Conservation (phyloP, 1,140 invertebrate species). For the Hydropsyche tenuis region DNA sequence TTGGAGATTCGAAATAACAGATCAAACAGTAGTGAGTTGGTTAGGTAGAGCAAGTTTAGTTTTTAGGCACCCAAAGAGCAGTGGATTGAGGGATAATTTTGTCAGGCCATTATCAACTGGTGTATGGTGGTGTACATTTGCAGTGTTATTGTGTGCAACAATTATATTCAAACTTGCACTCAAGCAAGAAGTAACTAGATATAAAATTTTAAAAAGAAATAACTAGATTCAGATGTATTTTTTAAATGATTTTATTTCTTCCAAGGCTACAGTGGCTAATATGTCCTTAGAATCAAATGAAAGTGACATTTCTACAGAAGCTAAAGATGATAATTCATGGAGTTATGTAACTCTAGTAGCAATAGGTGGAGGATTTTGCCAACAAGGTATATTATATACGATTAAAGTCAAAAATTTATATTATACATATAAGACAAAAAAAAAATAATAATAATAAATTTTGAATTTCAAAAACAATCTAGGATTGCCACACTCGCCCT, state of each 20-base stretch:
- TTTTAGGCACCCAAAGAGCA: constrained; percentile 41
- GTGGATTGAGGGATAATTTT: constrained; percentile 38
- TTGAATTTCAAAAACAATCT: background rate
- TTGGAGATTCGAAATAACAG: constrained; percentile 35
- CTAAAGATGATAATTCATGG: constrained; percentile 43
- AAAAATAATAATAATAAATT: too few species aligned
- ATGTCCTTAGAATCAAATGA: background rate
- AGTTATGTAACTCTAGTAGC: constrained; percentile 39
- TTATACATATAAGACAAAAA: background rate
- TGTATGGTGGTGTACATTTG: constrained; percentile 42
- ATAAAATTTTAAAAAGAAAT: too few species aligned
- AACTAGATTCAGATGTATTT: too few species aligned
- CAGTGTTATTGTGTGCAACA: background rate
- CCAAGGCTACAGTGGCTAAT: too few species aligned
- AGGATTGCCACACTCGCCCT: constrained; percentile 39
- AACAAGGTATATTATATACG: constrained; percentile 41
- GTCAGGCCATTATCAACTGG: constrained; percentile 29
- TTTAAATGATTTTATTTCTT: too few species aligned
- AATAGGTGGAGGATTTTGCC: constrained; percentile 33
- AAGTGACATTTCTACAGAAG: constrained; percentile 8
- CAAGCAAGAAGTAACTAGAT: constrained; percentile 39
- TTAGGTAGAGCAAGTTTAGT: constrained; percentile 41
- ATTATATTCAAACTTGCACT: constrained; percentile 32
- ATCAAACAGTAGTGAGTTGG: constrained; percentile 41
- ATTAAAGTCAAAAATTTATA: background rate